Evolutionary conservation across 2,888 invertebrate genomes (phyloP).

Genomic region (Pediacus dermestoides): DNA sequence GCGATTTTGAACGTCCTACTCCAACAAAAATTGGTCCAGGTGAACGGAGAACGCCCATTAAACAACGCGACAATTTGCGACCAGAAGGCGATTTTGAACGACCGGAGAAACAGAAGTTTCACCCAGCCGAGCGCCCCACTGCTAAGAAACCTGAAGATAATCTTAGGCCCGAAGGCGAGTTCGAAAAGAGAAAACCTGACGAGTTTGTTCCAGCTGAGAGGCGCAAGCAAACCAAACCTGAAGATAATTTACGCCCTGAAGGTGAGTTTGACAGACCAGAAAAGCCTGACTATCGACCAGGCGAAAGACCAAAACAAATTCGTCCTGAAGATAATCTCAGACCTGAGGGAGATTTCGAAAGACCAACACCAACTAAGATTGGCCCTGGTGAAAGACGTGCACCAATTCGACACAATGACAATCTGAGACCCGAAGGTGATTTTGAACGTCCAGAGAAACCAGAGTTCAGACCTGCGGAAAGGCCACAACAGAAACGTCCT

Average conservation of each 20-base stretch:
- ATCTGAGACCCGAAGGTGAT: conserved; percentile 49
- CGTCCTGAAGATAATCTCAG: conserved; percentile 52
- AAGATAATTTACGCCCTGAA: conserved; percentile 50
- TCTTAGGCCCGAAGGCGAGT: conserved; percentile 49
- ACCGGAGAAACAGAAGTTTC: conserved; percentile 43
- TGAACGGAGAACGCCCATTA: conserved; percentile 44
- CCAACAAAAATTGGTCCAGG: conserved; percentile 41
- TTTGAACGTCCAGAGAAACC: conserved; percentile 47
- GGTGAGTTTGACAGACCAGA: conserved; percentile 48
- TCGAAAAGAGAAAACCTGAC: conserved; percentile 41
- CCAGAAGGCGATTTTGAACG: conserved; percentile 51
- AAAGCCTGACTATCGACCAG: conserved; percentile 34
- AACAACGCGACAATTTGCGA: conserved; percentile 55
- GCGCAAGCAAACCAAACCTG: conserved; percentile 40
- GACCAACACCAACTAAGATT: conserved; percentile 43
- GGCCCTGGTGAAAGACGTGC: conserved; percentile 48
- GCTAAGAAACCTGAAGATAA: conserved; percentile 44
- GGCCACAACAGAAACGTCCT: conserved; percentile 46
- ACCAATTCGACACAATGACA: conserved; percentile 49
- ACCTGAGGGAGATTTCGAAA: conserved; percentile 52
- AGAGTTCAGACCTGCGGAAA: conserved; percentile 41
- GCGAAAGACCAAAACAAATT: conserved; percentile 50
- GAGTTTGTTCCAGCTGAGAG: conserved; percentile 37
- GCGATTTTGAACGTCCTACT: conserved; percentile 54
- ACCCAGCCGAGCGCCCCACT: conserved; percentile 40